Evolutionary conservation across 2,113 vertebrate species (phyloP).

Genomic region (Tamias sibiricus): DNA sequence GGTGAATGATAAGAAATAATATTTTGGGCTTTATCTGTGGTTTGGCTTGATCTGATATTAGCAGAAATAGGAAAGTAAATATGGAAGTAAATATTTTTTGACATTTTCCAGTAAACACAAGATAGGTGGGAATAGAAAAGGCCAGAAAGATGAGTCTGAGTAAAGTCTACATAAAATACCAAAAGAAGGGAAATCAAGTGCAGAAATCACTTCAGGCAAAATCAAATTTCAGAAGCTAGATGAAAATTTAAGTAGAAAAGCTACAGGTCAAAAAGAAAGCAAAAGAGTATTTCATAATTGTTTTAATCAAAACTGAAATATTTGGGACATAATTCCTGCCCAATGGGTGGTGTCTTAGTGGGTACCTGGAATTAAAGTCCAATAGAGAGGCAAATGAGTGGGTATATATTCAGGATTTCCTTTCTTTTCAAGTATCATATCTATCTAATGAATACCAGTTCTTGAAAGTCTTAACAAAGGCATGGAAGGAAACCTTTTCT

Average conservation of each 20-base stretch:
- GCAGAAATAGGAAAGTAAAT: neutral
- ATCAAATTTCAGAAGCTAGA: neutral
- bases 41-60: neutral
- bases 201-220: neutral
- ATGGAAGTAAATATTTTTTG: neutral
- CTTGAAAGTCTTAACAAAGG: neutral
- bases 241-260: neutral
- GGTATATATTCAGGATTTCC: neutral
- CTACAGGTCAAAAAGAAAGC: neutral
- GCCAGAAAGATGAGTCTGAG: neutral
- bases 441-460: neutral
- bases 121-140: neutral
- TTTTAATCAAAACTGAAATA: neutral
- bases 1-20: neutral
- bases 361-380: neutral
- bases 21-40: neutral
- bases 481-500: neutral
- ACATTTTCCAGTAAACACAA: neutral
- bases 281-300: neutral
- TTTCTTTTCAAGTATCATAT: neutral
- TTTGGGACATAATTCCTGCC: neutral
- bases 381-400: neutral
- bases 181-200: neutral
- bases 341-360: neutral
- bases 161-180: neutral